These are phyloP conservation scores for Lipotes vexillifer DNA, from an alignment of 2,113 vertebrate genomes.

Conservation along the genomic window DNA sequence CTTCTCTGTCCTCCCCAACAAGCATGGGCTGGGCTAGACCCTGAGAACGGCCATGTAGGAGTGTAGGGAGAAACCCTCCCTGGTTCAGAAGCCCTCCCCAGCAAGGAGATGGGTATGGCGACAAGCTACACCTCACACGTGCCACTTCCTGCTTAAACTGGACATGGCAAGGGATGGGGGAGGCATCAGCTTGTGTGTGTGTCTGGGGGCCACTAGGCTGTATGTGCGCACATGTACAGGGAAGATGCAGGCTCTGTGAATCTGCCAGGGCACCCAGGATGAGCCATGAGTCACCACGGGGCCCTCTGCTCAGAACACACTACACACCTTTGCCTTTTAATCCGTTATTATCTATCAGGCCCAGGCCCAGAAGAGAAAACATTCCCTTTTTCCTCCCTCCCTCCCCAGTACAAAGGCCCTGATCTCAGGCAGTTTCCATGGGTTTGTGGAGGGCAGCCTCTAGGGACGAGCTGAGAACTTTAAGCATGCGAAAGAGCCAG, in stretches of 20 bases:
- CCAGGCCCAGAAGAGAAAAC: background rate
- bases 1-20: background rate
- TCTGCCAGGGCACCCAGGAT: background rate
- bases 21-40: background rate
- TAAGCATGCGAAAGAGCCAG: slow-evolving; percentile 63
- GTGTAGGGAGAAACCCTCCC: background rate
- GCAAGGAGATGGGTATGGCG: background rate
- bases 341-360: background rate
- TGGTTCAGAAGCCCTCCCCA: background rate
- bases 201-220: background rate
- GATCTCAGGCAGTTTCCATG: background rate
- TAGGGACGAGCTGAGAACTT: background rate
- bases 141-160: background rate
- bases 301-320: background rate
- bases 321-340: background rate
- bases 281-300: background rate
- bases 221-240: background rate
- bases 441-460: background rate
- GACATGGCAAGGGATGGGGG: too few species aligned
- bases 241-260: background rate
- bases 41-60: background rate
- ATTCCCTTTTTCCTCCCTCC: background rate
- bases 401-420: background rate
- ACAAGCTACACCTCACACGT: too few species aligned
- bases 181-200: background rate